Percentiles rank a stretch among this genome's conserved stretches.
These are phyloP conservation scores for Lepisosteus oculatus DNA, from an alignment of 2,113 vertebrate species.

Conservation along the genomic window DNA sequence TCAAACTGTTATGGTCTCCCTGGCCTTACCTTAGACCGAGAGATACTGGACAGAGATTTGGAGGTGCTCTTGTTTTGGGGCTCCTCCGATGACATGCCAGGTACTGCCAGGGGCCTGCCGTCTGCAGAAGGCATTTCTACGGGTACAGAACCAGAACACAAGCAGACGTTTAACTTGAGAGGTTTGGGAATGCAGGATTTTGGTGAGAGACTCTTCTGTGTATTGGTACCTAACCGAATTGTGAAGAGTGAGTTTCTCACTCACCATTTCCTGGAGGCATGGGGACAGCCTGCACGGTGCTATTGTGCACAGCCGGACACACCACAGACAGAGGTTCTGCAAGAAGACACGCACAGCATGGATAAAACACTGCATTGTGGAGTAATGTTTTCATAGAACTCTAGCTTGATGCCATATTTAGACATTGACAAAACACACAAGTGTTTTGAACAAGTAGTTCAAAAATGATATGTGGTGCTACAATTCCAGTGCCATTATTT, in stretches of 20 bases:
- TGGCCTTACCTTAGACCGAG: slow-evolving; percentile 50
- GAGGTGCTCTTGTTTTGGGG: slow-evolving; percentile 30
- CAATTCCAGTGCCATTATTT: too few relatives aligned
- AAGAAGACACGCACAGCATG: slow-evolving; percentile 15
- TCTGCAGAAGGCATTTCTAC: slow-evolving; percentile 12
- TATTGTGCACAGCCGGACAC: slow-evolving; percentile 5
- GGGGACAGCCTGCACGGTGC: slow-evolving; percentile 26
- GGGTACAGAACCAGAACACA: slow-evolving; percentile 24
- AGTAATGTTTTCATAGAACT: too few relatives aligned
- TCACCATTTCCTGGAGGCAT: slow-evolving; percentile 53
- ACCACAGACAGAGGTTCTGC: slow-evolving; percentile 43
- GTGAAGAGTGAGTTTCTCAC: slow-evolving; percentile 14
- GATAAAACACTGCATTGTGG: too few relatives aligned
- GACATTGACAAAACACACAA: too few relatives aligned
- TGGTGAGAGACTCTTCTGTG: too few relatives aligned
- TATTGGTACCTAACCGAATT: not conserved
- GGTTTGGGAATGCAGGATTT: too few relatives aligned
- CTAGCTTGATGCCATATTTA: too few relatives aligned
- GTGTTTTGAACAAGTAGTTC: too few relatives aligned
- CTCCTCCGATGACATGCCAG: slow-evolving; percentile 20
- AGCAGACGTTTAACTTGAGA: not conserved
- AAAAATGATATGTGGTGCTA: too few relatives aligned
- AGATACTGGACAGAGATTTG: slow-evolving; percentile 36
- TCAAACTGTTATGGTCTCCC: not conserved
- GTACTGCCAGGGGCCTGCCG: slow-evolving; percentile 5